These are phyloP conservation scores for Magallana nippona DNA, from an alignment of 2,888 invertebrate genomes.

Conservation along the genomic window DNA sequence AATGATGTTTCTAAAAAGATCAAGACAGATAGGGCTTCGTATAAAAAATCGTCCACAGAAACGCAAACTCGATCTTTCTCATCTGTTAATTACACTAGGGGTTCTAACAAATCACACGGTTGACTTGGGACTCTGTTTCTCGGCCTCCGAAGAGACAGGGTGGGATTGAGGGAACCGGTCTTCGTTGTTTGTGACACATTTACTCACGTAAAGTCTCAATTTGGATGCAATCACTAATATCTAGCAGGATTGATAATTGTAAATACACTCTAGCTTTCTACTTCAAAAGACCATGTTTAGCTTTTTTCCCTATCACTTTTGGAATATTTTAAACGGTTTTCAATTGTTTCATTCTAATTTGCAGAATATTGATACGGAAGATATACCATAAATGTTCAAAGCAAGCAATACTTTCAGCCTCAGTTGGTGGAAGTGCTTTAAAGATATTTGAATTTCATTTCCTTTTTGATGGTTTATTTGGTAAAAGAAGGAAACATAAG, in stretches of 20 bases:
- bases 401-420: too few relatives aligned
- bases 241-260: background rate
- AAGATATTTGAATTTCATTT: too few relatives aligned
- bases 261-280: background rate
- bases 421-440: too few relatives aligned
- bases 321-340: too few relatives aligned
- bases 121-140: conserved; percentile 19
- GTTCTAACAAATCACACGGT: conserved; percentile 1
- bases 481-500: background rate
- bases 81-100: conserved; percentile 30
- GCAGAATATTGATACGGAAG: too few relatives aligned
- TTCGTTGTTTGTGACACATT: background rate
- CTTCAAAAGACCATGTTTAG: too few relatives aligned
- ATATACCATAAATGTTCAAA: too few relatives aligned
- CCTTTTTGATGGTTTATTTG: background rate
- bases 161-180: background rate
- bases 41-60: background rate
- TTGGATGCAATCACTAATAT: background rate
- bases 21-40: conserved; percentile 25
- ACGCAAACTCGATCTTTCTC: conserved; percentile 20
- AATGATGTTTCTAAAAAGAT: conserved; percentile 35
- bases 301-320: too few relatives aligned
- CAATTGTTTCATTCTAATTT: too few relatives aligned
- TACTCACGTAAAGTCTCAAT: conserved; percentile 14
- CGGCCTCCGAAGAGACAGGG: background rate